Evolutionary conservation across 2,888 invertebrate genomes (phyloP).

Genomic region (Athalia rosae): DNA sequence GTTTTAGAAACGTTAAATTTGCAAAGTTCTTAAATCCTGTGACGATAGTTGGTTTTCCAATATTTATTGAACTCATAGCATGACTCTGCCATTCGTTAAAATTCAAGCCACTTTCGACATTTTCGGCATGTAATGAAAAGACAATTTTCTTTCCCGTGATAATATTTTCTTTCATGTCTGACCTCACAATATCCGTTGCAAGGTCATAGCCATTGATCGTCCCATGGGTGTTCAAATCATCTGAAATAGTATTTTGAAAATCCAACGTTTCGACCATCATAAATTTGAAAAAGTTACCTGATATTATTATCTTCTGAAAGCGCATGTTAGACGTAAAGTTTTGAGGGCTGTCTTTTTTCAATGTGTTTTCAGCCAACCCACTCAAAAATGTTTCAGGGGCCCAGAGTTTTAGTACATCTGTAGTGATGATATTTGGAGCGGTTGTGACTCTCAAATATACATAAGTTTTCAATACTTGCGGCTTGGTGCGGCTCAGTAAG

Average conservation of each 20-base stretch:
- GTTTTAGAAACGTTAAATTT: conserved; percentile 69
- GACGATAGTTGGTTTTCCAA: conserved; percentile 69
- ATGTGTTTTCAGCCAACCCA: conserved; percentile 74
- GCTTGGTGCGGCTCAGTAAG: conserved; percentile 62
- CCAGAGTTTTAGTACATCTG: conserved; percentile 51
- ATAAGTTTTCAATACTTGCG: conserved; percentile 56
- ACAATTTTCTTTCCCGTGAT: conserved; percentile 74
- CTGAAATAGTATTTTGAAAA: conserved; percentile 55
- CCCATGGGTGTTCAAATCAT: conserved; percentile 64
- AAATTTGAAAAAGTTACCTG: conserved; percentile 53
- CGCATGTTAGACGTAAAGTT: conserved; percentile 71
- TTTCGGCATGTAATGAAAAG: conserved; percentile 67
- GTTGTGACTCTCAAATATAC: conserved; percentile 52
- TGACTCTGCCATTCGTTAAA: conserved; percentile 74
- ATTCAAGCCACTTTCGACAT: conserved; percentile 73
- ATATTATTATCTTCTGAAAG: conserved; percentile 66
- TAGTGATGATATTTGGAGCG: conserved; percentile 53
- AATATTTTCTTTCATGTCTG: conserved; percentile 69
- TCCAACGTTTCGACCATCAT: background rate
- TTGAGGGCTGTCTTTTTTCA: conserved; percentile 76
- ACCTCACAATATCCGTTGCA: conserved; percentile 74
- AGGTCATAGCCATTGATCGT: conserved; percentile 76
- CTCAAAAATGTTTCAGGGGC: conserved; percentile 62
- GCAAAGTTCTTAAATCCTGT: conserved; percentile 74
- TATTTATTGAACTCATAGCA: conserved; percentile 69